These are phyloP conservation scores for Notiomystis cincta DNA, from an alignment of 2,113 vertebrate species.

Conservation along the genomic window DNA sequence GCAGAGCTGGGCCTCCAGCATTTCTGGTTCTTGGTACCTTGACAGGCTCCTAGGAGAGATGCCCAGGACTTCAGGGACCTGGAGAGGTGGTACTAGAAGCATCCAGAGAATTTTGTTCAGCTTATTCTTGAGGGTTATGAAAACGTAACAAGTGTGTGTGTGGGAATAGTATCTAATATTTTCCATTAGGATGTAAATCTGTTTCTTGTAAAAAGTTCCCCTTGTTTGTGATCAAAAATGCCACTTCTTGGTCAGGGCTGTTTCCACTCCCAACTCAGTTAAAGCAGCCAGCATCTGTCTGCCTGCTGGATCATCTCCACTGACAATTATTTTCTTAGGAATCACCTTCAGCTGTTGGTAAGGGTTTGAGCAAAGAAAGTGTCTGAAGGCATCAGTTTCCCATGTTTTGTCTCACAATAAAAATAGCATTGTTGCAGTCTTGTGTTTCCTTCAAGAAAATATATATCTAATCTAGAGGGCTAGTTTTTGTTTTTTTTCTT, in stretches of 20 bases:
- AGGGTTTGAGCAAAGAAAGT: neutral
- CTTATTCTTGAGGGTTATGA: neutral
- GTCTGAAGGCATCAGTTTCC: neutral
- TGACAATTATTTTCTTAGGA: neutral
- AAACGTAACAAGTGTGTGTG: neutral
- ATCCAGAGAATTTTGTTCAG: neutral
- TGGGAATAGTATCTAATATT: neutral
- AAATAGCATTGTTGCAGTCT: neutral
- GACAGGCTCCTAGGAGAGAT: neutral
- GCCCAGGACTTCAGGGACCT: neutral
- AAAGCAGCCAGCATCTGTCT: neutral
- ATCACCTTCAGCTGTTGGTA: neutral
- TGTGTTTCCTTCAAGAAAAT: neutral
- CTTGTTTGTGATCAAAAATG: neutral
- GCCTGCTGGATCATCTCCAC: neutral
- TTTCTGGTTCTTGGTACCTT: neutral
- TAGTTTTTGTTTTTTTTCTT: neutral
- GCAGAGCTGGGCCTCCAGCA: neutral
- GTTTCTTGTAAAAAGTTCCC: neutral
- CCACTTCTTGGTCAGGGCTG: neutral
- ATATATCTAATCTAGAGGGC: rapidly evolving
- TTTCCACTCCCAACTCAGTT: neutral
- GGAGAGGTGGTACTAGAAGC: neutral
- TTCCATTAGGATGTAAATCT: neutral
- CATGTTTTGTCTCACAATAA: neutral